These are phyloP conservation scores for Lophius americanus DNA, from an alignment of 2,797 vertebrate genomes.

Conservation along the genomic window DNA sequence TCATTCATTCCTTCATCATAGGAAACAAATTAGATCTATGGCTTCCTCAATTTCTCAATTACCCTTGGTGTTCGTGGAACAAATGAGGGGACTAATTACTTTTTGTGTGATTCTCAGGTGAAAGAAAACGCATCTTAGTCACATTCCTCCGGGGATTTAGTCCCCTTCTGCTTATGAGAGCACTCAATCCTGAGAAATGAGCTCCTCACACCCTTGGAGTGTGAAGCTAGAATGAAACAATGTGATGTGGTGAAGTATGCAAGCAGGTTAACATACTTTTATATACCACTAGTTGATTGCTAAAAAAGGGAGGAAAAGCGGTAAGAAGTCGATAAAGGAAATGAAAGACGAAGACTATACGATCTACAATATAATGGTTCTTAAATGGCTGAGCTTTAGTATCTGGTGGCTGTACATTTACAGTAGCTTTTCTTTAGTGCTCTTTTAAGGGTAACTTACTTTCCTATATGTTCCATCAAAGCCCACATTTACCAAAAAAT, in stretches of 20 bases:
- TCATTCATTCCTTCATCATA: background rate
- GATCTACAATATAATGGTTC: background rate
- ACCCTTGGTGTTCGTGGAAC: constrained; percentile 18
- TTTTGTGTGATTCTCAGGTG: constrained; percentile 42
- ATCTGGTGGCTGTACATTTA: background rate
- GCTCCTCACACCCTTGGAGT: background rate
- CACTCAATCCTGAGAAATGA: constrained; percentile 58
- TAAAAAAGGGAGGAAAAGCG: constrained; percentile 2
- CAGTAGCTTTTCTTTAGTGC: background rate
- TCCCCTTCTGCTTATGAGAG: constrained; percentile 63
- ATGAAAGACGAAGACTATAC: constrained; percentile 12
- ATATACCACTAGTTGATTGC: background rate
- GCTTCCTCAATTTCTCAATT: constrained; percentile 32
- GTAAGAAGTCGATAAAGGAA: constrained; percentile 17
- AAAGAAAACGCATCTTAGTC: constrained; percentile 47
- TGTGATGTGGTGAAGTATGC: constrained; percentile 18
- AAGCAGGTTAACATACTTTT: constrained; percentile 15
- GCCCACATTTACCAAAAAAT: background rate
- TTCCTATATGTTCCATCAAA: background rate
- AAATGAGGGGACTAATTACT: constrained; percentile 54
- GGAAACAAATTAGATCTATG: constrained; percentile 24
- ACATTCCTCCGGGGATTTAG: constrained; percentile 40
- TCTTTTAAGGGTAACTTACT: background rate
- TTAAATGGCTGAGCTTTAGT: background rate
- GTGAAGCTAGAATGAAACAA: constrained; percentile 9